Percentiles rank a stretch among this genome's conserved stretches.
Conservation (phyloP, 2,888 invertebrate genomes). For the Mimas tiliae region DNA sequence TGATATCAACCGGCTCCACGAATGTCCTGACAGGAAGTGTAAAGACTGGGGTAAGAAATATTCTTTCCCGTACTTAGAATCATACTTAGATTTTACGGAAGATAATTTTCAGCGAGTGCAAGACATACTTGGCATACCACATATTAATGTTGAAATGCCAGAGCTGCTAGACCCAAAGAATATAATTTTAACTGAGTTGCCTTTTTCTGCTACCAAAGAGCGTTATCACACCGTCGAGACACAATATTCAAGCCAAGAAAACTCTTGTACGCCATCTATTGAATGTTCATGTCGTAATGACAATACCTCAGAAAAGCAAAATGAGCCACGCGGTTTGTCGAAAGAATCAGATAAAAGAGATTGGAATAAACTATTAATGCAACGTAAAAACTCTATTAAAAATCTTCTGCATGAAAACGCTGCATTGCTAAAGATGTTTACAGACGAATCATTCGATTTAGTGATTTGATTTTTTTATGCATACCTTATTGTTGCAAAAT, state of each 20-base stretch:
- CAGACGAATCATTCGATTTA: conserved; percentile 69
- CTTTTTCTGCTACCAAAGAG: conserved; percentile 64
- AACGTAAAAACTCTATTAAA: conserved; percentile 59
- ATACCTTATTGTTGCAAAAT: conserved; percentile 22
- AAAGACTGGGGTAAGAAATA: conserved; percentile 49
- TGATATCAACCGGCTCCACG: conserved; percentile 51
- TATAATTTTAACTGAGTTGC: conserved; percentile 54
- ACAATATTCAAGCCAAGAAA: conserved; percentile 72
- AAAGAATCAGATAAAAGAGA: conserved; percentile 41
- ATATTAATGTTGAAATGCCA: conserved; percentile 38
- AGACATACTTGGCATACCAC: conserved; percentile 50
- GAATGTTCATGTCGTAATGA: conserved; percentile 58
- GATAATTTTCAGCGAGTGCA: conserved; percentile 65
- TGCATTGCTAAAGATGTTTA: conserved; percentile 67
- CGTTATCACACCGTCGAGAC: conserved; percentile 57
- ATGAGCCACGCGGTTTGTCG: conserved; percentile 29
- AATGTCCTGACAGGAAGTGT: conserved; percentile 60
- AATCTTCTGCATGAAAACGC: conserved; percentile 59
- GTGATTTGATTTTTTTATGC: conserved; percentile 35
- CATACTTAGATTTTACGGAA: conserved; percentile 68
- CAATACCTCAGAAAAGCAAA: conserved; percentile 29
- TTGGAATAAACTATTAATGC: conserved; percentile 47
- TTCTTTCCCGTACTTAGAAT: conserved; percentile 57
- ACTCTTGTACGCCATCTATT: conserved; percentile 43
- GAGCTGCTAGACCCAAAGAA: conserved; percentile 51